Evolutionary conservation across 2,113 vertebrate species (phyloP).

Genomic region (Salvelinus alpinus): DNA sequence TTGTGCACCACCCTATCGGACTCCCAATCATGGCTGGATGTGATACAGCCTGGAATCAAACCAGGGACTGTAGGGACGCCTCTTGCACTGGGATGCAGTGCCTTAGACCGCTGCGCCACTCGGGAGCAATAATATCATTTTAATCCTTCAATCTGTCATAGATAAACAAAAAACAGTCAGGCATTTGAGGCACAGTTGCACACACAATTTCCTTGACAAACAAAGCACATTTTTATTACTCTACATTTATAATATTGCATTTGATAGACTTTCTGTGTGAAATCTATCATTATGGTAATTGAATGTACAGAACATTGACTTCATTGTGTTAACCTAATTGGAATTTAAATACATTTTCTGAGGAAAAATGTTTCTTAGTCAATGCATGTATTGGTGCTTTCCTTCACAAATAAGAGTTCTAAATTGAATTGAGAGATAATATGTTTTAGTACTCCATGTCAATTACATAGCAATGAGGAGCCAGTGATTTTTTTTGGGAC

Average conservation of each 20-base stretch:
- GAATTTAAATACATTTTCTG: slow-evolving; percentile 4
- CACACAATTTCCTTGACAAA: not conserved
- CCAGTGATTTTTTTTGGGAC: not conserved
- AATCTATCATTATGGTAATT: slow-evolving; percentile 7
- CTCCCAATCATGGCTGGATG: too few relatives aligned
- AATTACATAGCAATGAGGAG: not conserved
- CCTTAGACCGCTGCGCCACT: too few relatives aligned
- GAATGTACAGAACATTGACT: slow-evolving; percentile 6
- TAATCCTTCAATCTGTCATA: not conserved
- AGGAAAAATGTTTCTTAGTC: not conserved
- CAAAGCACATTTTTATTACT: not conserved
- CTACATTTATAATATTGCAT: not conserved
- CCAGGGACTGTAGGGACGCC: too few relatives aligned
- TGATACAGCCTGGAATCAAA: too few relatives aligned
- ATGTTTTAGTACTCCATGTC: not conserved
- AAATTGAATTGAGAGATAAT: not conserved
- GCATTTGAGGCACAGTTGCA: not conserved
- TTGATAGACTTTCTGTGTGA: slow-evolving; percentile 16
- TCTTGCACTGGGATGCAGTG: too few relatives aligned
- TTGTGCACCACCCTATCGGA: too few relatives aligned
- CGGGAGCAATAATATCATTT: too few relatives aligned
- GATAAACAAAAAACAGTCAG: not conserved
- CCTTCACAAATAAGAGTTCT: not conserved
- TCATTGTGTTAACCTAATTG: not conserved
- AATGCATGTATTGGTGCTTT: not conserved